These are phyloP conservation scores for Cladopsammia gracilis DNA, from an alignment of 64 coral and sea anemone genomes.

Conservation along the genomic window DNA sequence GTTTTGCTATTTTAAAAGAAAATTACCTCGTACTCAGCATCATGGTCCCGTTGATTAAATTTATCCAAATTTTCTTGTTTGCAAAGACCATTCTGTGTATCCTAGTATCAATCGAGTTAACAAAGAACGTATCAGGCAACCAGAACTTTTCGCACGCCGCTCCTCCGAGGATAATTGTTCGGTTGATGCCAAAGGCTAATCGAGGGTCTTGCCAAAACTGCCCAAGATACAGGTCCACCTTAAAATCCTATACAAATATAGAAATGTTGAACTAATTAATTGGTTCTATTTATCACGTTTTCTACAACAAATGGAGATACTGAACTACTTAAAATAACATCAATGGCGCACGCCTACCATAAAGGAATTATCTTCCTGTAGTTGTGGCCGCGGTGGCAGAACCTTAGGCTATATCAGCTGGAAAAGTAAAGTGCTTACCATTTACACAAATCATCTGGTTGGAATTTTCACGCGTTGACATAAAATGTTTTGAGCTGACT, in stretches of 20 bases:
- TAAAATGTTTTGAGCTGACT: no score
- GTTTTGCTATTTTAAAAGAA: not conserved
- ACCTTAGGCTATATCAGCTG: no score
- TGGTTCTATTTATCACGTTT: no score
- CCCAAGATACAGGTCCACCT: constrained; percentile 84
- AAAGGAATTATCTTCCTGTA: no score
- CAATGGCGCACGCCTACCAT: no score
- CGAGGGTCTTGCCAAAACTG: constrained; percentile 94
- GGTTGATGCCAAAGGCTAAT: constrained; percentile 83
- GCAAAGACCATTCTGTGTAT: constrained; percentile 88
- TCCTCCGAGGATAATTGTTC: constrained; percentile 86
- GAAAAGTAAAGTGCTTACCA: no score
- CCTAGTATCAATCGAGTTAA: constrained; percentile 92
- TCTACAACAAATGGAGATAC: no score
- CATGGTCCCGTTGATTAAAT: constrained; percentile 82
- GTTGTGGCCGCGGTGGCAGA: no score
- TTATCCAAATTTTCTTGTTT: constrained; percentile 95
- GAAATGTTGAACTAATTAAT: not conserved
- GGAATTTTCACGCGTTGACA: no score
- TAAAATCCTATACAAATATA: constrained; percentile 73
- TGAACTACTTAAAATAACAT: no score
- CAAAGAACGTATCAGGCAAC: constrained; percentile 91
- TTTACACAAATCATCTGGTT: no score
- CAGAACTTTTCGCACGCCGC: constrained; percentile 84
- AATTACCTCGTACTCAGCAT: constrained; percentile 91